Evolutionary conservation across 2,797 vertebrate species (phyloP), one percentile per base, ranked within the genome.

Genomic region (Hozukius guyotensis): DNA sequence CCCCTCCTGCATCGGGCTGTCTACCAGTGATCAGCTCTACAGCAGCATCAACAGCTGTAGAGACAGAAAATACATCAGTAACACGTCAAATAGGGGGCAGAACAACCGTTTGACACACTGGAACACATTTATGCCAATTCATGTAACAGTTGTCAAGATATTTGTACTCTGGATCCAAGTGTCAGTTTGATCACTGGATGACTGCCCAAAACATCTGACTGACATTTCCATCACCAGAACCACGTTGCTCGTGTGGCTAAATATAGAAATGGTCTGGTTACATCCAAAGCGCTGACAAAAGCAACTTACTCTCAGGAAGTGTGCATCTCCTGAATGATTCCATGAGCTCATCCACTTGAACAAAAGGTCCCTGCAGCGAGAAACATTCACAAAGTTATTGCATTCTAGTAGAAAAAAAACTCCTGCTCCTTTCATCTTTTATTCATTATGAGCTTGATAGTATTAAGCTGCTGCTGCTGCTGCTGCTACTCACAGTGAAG

Each of bases 261-360:
- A 74, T 71, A 67, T 32, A 79, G 27, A 79, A 64, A 24, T 10
- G 18, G 12, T 38, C 22, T 71, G 49, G 49, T 78, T 67, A 34
- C 16, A 64, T 62, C 11, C 52, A 4, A 53, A 61, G 7, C 25
- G 20, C 29, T 56, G 53, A 57, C 29, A 52, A 72, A 64, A 42
- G 52, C 36, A 36, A 97, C 98, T 96, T 96, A 99, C 99, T 97
- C 25, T 98, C 98, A 90, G 99, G 99, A 89, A 99, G 96, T 86
- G 96, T 97, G 94, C 97, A 99, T 97, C 97, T 97, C 94, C 98
- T 96, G 76, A 99, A 97, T 87, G 96, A 95, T 93, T 99, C 99
- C 95, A 99, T 97, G 89, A 99, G 91, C 93, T 99, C 98, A 94
- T 99, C 99, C 88, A 99, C 98, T 96, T 99, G 98, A 75, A 99